phyloP scores from a whole-genome alignment of 2,113 vertebrate species.

The Illadopsis cleaveri region DNA sequence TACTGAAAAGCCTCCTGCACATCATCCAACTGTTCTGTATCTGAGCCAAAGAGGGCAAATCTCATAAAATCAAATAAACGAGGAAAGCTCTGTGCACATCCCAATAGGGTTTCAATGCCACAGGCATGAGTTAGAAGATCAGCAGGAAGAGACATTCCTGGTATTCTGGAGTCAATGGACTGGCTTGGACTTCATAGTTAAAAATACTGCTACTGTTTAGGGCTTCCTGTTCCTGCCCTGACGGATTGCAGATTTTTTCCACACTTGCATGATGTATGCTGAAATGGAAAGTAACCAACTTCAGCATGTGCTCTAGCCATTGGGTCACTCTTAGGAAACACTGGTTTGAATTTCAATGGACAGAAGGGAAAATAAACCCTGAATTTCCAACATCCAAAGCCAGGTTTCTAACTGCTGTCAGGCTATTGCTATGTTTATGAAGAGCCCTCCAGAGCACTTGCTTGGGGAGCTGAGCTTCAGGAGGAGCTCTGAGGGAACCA shows the following conservation, averaged over 20 bases:
- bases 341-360: background rate
- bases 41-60: background rate
- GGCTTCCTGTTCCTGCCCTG: background rate
- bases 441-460: background rate
- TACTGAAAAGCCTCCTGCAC: background rate
- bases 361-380: background rate
- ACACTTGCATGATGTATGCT: accelerated
- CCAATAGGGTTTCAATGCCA: background rate
- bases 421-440: background rate
- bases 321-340: background rate
- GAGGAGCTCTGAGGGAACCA: background rate
- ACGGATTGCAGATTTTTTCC: background rate
- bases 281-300: background rate
- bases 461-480: background rate
- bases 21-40: background rate
- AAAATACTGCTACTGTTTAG: background rate
- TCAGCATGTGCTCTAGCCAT: background rate
- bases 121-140: background rate
- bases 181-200: background rate
- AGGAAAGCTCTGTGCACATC: background rate
- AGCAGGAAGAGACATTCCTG: background rate
- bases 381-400: background rate
- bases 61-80: background rate
- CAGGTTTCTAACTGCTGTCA: background rate
- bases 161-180: background rate